Percentiles rank a stretch among this genome's conserved stretches.
phyloP scores from a whole-genome alignment of 2,888 invertebrate genomes.

The Lapara coniferarum region DNA sequence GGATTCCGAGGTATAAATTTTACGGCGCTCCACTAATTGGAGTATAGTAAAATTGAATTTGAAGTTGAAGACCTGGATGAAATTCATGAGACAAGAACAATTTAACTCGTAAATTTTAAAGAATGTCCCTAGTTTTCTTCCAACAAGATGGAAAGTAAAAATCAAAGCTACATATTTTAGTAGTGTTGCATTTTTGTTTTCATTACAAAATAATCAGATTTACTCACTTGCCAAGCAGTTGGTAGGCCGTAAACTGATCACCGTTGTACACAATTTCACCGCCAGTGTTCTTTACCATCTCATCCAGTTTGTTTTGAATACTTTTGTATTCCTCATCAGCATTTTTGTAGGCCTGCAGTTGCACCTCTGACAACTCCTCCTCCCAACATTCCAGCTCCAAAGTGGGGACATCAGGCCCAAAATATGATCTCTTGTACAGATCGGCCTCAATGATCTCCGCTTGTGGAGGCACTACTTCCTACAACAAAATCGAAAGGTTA shows the following conservation, averaged over 20 bases:
- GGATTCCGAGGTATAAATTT: too few relatives aligned
- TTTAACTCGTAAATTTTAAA: too few relatives aligned
- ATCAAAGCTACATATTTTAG: too few relatives aligned
- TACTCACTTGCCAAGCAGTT: slow-evolving; percentile 84
- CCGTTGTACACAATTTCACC: slow-evolving; percentile 87
- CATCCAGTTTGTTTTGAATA: slow-evolving; percentile 84
- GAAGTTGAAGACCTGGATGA: too few relatives aligned
- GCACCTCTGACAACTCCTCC: slow-evolving; percentile 87
- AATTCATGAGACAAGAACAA: too few relatives aligned
- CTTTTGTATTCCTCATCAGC: slow-evolving; percentile 87
- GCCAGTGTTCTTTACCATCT: slow-evolving; percentile 82
- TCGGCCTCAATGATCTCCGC: slow-evolving; percentile 79
- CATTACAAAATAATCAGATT: slow-evolving; percentile 4
- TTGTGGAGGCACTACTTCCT: slow-evolving; percentile 67
- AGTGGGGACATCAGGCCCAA: slow-evolving; percentile 80
- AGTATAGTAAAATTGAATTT: too few relatives aligned
- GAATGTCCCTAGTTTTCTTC: too few relatives aligned
- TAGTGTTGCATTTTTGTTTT: too few relatives aligned
- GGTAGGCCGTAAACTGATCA: slow-evolving; percentile 86
- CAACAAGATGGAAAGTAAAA: too few relatives aligned
- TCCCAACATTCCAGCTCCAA: slow-evolving; percentile 88
- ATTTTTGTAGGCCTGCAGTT: slow-evolving; percentile 85
- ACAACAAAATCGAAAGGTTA: slow-evolving; percentile 32
- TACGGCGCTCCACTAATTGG: too few relatives aligned
- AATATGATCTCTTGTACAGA: slow-evolving; percentile 75